phyloP scores from a whole-genome alignment of 2,888 invertebrate genomes.

The Eugnorisma glareosa region DNA sequence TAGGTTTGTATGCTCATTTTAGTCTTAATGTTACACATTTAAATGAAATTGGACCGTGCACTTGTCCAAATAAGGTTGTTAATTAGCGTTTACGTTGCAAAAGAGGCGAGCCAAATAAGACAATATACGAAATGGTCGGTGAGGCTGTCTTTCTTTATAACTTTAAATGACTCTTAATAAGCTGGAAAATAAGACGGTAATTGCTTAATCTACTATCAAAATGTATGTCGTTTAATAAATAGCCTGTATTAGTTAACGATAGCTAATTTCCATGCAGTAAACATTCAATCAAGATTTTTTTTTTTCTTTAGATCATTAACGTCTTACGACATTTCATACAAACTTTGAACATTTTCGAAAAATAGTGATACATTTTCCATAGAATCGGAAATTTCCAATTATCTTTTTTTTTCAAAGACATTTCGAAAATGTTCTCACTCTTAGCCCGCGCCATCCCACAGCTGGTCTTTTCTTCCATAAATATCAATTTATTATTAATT shows the following conservation, averaged over 20 bases:
- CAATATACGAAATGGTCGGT: constrained; percentile 26
- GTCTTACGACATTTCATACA: too few species aligned
- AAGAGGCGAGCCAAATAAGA: constrained; percentile 44
- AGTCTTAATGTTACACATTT: constrained; percentile 58
- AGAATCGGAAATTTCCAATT: too few species aligned
- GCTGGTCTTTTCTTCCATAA: not conserved
- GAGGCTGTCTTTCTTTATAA: constrained; percentile 32
- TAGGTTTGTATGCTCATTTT: constrained; percentile 49
- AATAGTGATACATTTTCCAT: too few species aligned
- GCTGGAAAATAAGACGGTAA: constrained; percentile 20
- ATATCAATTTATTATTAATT: not conserved
- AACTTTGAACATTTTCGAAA: too few species aligned
- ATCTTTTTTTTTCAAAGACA: too few species aligned
- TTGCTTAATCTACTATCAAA: constrained; percentile 39
- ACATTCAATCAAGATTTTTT: too few species aligned
- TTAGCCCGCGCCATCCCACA: not conserved
- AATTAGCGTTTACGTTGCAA: constrained; percentile 50
- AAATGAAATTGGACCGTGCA: constrained; percentile 54
- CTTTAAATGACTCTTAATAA: constrained; percentile 24
- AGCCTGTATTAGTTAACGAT: not conserved
- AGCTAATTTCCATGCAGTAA: constrained; percentile 9
- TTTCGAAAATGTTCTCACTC: too few species aligned
- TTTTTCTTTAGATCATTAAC: too few species aligned
- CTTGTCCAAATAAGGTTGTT: constrained; percentile 48
- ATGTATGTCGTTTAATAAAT: constrained; percentile 15